These are phyloP conservation scores for Smutsia gigantea DNA, from an alignment of 2,797 vertebrate species.

Conservation along the genomic window DNA sequence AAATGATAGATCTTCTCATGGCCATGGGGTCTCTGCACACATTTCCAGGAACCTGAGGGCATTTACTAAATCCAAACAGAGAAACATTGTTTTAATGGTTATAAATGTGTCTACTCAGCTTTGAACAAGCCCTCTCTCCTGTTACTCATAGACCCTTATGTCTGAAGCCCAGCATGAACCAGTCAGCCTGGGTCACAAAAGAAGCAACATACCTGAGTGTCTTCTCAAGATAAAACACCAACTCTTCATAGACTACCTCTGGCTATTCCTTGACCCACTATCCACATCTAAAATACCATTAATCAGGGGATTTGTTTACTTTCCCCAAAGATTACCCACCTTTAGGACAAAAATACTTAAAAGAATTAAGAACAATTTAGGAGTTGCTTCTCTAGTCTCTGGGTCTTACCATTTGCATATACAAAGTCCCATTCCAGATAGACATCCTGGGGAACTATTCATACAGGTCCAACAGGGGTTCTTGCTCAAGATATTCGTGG, in stretches of 20 bases:
- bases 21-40: slow-evolving; percentile 65
- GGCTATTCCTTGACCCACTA: not conserved
- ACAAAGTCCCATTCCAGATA: not conserved
- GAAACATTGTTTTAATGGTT: slow-evolving; percentile 74
- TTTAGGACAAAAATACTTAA: not conserved
- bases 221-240: slow-evolving; percentile 16
- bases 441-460: not conserved
- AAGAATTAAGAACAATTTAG: not conserved
- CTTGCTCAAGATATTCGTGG: not conserved
- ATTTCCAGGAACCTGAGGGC: slow-evolving; percentile 77
- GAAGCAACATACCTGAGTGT: not conserved
- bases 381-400: not conserved
- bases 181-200: not conserved
- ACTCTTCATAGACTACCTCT: not conserved
- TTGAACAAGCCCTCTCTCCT: not conserved
- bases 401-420: not conserved
- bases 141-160: not conserved
- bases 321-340: not conserved
- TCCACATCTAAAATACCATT: not conserved
- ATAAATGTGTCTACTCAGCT: slow-evolving; percentile 61
- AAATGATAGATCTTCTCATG: slow-evolving; percentile 78
- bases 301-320: not conserved
- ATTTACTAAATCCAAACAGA: slow-evolving; percentile 77
- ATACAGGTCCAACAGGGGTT: not conserved
- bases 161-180: slow-evolving; percentile 20